Percentiles rank a stretch among this genome's conserved stretches.
Conservation (phyloP, 1,140 invertebrate genomes). For the Bombus balteatus region DNA sequence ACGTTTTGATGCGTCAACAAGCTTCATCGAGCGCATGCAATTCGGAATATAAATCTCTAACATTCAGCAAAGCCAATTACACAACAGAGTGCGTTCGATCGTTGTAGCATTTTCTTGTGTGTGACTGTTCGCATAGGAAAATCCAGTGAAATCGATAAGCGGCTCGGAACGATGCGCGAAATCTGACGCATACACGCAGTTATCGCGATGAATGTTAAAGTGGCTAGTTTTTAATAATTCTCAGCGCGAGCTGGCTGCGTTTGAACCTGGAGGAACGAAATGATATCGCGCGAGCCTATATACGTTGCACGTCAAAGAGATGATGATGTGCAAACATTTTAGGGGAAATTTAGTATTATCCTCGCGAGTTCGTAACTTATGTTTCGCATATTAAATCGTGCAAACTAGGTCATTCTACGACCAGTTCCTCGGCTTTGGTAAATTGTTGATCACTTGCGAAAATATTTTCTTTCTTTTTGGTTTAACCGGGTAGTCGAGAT, state of each 20-base stretch:
- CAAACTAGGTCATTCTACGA: slow-evolving; percentile 13
- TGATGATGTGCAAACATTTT: slow-evolving; percentile 32
- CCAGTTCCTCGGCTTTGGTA: not conserved
- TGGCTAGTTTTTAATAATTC: slow-evolving; percentile 16
- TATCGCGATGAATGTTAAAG: not conserved
- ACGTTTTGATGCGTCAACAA: too few relatives aligned
- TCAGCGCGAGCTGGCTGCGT: not conserved
- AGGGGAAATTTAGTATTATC: slow-evolving; percentile 52
- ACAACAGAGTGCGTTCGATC: not conserved
- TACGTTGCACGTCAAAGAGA: slow-evolving; percentile 1
- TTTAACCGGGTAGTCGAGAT: not conserved
- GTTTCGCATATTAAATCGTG: slow-evolving; percentile 12
- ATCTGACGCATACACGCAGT: not conserved
- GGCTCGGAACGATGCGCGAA: not conserved
- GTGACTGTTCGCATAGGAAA: not conserved
- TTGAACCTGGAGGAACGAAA: not conserved
- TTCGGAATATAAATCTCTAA: not conserved
- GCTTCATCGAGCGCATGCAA: not conserved
- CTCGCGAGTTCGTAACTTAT: not conserved
- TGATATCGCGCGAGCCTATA: not conserved
- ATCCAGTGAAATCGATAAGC: not conserved
- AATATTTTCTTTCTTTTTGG: not conserved
- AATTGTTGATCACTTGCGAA: too few relatives aligned
- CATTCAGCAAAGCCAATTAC: not conserved
- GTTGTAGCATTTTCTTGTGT: not conserved